Percentiles rank a stretch among this genome's conserved stretches.
Conservation (phyloP, 2,113 vertebrate species). For the Megaceryle torquata region DNA sequence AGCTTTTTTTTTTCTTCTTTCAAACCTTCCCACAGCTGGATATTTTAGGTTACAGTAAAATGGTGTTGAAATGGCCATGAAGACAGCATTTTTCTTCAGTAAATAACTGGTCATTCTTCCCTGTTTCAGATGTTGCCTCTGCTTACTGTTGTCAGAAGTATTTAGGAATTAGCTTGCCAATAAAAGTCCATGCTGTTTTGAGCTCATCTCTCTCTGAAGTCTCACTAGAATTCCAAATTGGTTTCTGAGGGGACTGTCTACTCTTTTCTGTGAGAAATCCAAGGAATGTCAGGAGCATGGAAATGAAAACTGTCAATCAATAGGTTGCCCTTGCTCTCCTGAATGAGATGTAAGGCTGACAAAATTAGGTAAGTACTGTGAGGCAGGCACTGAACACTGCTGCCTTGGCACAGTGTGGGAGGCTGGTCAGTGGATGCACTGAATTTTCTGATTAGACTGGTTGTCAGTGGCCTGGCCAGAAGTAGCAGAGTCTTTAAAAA, state of each 20-base stretch:
- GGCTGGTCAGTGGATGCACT: not conserved
- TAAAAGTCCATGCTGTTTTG: not conserved
- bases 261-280: not conserved
- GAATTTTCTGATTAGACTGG: not conserved
- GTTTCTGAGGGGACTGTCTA: not conserved
- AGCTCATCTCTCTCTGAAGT: not conserved
- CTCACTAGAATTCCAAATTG: slow-evolving; percentile 2
- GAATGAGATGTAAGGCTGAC: not conserved
- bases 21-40: not conserved
- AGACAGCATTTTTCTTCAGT: not conserved
- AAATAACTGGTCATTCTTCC: not conserved
- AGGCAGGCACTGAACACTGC: not conserved
- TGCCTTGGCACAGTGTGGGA: not conserved
- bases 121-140: not conserved
- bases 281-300: not conserved
- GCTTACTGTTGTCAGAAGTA: not conserved
- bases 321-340: not conserved
- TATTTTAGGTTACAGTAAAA: slow-evolving; percentile 11
- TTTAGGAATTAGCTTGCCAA: not conserved
- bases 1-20: not conserved
- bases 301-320: not conserved
- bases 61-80: not conserved
- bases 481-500: not conserved
- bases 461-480: not conserved
- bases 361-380: not conserved